Evolutionary conservation across 2,113 vertebrate species (phyloP).

Genomic region (Trematocara unimaculatum): DNA sequence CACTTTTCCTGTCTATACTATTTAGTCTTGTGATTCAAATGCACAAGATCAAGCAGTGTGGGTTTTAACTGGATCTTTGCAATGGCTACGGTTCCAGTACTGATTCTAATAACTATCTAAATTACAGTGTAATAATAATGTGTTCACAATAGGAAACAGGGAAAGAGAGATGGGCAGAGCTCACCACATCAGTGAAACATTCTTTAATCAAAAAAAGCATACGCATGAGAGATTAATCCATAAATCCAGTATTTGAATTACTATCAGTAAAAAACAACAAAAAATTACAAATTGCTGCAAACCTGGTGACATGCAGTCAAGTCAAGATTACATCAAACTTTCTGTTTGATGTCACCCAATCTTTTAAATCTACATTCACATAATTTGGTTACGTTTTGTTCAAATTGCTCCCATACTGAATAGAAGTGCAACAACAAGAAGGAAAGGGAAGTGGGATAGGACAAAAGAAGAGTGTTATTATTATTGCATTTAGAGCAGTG

Average conservation of each 20-base stretch:
- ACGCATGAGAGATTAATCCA: background rate
- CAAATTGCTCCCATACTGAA: background rate
- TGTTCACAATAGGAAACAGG: conserved; percentile 60
- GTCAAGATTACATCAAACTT: background rate
- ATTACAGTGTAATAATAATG: conserved; percentile 55
- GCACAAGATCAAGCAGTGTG: conserved; percentile 30
- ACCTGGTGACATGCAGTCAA: background rate
- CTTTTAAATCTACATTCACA: background rate
- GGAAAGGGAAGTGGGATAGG: background rate
- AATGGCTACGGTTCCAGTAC: conserved; percentile 27
- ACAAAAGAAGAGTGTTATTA: background rate
- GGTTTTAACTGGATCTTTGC: conserved; percentile 12
- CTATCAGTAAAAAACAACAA: background rate
- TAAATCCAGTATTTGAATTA: background rate
- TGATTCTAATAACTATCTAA: conserved; percentile 68
- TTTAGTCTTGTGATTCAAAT: conserved; percentile 53
- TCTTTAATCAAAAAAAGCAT: conserved; percentile 53
- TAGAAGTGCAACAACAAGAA: background rate
- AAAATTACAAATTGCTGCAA: background rate
- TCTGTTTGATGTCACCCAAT: background rate
- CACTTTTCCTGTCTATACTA: conserved; percentile 35
- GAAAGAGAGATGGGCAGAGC: conserved; percentile 36
- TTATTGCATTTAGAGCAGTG: background rate
- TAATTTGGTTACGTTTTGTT: background rate
- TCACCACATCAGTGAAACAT: conserved; percentile 40